Base-by-base conservation (phyloP, 2,888 invertebrate genomes). In the Phyto melanocephala region DNA sequence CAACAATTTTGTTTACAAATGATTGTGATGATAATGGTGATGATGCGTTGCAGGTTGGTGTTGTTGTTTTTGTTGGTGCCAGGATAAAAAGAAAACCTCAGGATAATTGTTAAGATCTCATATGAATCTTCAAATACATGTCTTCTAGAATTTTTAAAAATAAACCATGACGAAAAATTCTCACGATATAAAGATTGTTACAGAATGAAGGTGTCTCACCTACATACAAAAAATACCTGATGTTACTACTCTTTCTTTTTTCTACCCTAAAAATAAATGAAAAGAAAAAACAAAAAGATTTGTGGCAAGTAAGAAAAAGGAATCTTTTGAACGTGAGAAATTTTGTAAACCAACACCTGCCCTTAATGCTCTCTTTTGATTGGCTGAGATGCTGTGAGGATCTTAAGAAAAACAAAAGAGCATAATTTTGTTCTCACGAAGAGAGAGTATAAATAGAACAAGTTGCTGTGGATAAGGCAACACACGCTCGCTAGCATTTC, bases 341-440 rank as follows among this genome's bases (percentile, higher is more conserved):
- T 82, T 88, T 86, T 81, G 54, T 67, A 68, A 75, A 58, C 74
- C 83, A 84, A 83, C 89, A 89, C 89, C 89, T 89, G 89, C 87
- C 81, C 70, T 70, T 62, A 50, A 65, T 65, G 62, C 56, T 33
- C 62, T 40, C 45, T 75, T 81, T 75, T 77, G 87, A 89, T 88
- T 89, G 89, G 89, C 72, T 71, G 85, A 87, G 87, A 87, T 86
- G 85, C 87, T 84, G 83, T 3, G 13, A 13, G 35, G 22, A 13
- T 7, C 35, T 10, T 40, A 56, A 52, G 54, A 70, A 77, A 72
- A 42, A 17, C 1, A 22, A 20, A 81, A 71, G 72, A 50, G 76
- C 54, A 10, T 28, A 63, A 54, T 37, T 58, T 54, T 20, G 37
- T 47, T 35, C 70, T 65, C 74, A 60, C 65, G 11, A 79, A 81